Evolutionary conservation across 2,888 invertebrate species (phyloP).

Genomic region (Chaetogeoica ovagalla): DNA sequence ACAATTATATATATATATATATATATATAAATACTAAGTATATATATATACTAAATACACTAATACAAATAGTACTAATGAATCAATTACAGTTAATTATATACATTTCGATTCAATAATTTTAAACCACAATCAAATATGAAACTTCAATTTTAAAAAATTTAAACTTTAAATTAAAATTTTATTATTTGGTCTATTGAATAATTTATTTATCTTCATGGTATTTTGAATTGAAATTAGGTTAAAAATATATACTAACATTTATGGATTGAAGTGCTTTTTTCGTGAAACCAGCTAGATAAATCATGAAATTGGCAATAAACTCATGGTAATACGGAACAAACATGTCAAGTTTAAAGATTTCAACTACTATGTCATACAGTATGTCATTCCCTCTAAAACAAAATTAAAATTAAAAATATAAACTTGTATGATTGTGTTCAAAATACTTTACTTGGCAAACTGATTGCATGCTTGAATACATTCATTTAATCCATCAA

Average conservation of each 20-base stretch:
- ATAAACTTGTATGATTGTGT: background rate
- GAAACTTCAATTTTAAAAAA: too few relatives aligned
- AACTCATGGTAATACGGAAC: slow-evolving; percentile 36
- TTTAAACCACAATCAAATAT: background rate
- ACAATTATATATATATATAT: too few relatives aligned
- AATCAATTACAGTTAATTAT: too few relatives aligned
- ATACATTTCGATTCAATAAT: background rate
- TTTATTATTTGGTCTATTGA: background rate
- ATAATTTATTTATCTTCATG: background rate
- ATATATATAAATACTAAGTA: too few relatives aligned
- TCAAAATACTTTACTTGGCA: slow-evolving; percentile 17
- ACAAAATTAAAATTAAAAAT: background rate
- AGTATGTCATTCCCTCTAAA: slow-evolving; percentile 18
- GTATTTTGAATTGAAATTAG: background rate
- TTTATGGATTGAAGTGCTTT: slow-evolving; percentile 12
- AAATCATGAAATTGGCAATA: slow-evolving; percentile 40
- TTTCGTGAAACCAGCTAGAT: slow-evolving; percentile 38
- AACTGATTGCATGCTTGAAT: slow-evolving; percentile 34
- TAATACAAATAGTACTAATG: too few relatives aligned
- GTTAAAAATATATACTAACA: slow-evolving; percentile 20
- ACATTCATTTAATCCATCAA: slow-evolving; percentile 24
- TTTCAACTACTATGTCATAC: background rate
- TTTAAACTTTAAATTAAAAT: too few relatives aligned
- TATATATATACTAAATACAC: too few relatives aligned
- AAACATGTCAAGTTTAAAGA: slow-evolving; percentile 29